phyloP scores from a whole-genome alignment of 2,797 vertebrate genomes.

The Dryobates pubescens region DNA sequence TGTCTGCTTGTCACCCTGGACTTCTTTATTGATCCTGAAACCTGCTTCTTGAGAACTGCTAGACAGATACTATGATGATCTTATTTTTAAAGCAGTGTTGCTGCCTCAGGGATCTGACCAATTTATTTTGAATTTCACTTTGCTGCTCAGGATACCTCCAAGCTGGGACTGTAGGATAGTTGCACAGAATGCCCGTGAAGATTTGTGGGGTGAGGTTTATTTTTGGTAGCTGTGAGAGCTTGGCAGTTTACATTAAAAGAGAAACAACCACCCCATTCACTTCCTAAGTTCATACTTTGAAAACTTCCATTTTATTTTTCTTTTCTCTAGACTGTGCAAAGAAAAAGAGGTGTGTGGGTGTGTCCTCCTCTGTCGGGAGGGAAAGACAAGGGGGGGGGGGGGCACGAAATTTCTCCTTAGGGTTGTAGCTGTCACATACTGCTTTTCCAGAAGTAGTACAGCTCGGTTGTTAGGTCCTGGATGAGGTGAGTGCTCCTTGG shows the following conservation, averaged over 20 bases:
- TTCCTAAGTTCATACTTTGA: background rate
- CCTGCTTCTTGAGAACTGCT: background rate
- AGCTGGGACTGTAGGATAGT: background rate
- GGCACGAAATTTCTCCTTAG: background rate
- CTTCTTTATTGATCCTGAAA: background rate
- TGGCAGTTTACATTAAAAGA: background rate
- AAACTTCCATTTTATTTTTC: background rate
- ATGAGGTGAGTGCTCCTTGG: background rate
- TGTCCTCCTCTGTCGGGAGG: background rate
- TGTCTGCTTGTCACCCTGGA: background rate
- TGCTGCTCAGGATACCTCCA: background rate
- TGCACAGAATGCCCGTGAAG: background rate
- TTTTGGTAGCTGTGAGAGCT: background rate
- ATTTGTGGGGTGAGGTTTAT: background rate
- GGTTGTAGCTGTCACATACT: background rate
- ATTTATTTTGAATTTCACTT: background rate
- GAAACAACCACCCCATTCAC: background rate
- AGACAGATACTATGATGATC: background rate
- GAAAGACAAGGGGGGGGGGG: background rate
- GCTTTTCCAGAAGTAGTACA: background rate
- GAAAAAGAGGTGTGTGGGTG: background rate
- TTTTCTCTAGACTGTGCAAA: background rate
- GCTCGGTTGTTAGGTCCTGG: background rate
- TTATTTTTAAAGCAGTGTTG: background rate
- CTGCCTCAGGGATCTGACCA: background rate